These are phyloP conservation scores for Astyanax mexicanus DNA, from an alignment of 2,797 vertebrate genomes.

Conservation along the genomic window DNA sequence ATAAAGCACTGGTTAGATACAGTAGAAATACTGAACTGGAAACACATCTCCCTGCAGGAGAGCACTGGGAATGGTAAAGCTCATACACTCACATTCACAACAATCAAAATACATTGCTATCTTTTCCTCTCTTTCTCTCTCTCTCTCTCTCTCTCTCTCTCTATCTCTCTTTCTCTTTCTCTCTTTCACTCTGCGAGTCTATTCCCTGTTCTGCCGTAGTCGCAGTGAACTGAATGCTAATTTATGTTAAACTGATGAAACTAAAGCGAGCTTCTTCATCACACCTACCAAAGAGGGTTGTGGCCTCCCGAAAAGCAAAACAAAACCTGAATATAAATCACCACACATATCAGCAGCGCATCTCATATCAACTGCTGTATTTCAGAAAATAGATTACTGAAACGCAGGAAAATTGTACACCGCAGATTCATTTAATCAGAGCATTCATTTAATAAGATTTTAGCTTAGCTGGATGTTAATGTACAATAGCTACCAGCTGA, in stretches of 20 bases:
- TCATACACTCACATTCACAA: too few relatives aligned
- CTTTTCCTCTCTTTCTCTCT: neutral
- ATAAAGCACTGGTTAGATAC: too few relatives aligned
- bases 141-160: conserved; percentile 24
- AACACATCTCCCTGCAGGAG: too few relatives aligned
- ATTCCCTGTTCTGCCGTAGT: conserved; percentile 56
- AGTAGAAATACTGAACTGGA: too few relatives aligned
- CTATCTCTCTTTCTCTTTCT: neutral
- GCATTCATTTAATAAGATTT: too few relatives aligned
- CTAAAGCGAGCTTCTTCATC: neutral
- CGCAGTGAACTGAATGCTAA: neutral
- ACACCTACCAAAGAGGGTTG: neutral
- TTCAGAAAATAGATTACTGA: neutral
- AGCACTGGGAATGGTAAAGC: too few relatives aligned
- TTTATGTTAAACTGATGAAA: neutral
- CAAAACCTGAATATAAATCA: neutral
- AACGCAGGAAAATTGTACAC: too few relatives aligned
- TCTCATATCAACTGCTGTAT: neutral
- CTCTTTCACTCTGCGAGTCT: conserved; percentile 20
- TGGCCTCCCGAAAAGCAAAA: neutral
- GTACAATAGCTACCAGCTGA: too few relatives aligned
- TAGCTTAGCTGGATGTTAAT: too few relatives aligned
- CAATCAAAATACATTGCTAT: too few relatives aligned
- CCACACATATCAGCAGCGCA: neutral
- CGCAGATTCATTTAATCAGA: too few relatives aligned